A percentile compares a stretch with the other conserved stretches of the same genome.
Evolutionary conservation across 2,888 invertebrate genomes (phyloP).

Genomic region (Phalera bucephala): DNA sequence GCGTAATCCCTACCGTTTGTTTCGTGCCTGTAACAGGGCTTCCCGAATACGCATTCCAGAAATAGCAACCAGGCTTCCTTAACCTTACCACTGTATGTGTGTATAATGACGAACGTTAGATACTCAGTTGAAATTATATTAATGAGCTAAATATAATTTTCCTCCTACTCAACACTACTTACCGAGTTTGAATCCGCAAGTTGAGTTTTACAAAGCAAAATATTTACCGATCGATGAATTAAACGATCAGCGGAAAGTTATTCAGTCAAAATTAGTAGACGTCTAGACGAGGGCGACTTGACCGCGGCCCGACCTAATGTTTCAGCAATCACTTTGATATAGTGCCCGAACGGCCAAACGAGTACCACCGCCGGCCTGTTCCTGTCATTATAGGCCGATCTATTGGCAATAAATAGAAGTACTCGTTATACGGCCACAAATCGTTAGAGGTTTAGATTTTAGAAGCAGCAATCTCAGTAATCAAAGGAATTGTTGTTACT

Average conservation of each 20-base stretch:
- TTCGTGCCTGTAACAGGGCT: slow-evolving; percentile 53
- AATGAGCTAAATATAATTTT: neutral
- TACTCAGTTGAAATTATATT: neutral
- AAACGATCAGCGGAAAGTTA: slow-evolving; percentile 30
- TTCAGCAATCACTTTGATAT: slow-evolving; percentile 63
- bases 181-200: neutral
- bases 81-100: slow-evolving; percentile 27
- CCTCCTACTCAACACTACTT: neutral
- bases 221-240: slow-evolving; percentile 14
- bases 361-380: slow-evolving; percentile 40
- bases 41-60: slow-evolving; percentile 56
- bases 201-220: slow-evolving; percentile 8
- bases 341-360: slow-evolving; percentile 49
- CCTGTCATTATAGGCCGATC: slow-evolving; percentile 29
- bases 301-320: slow-evolving; percentile 56
- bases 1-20: slow-evolving; percentile 67
- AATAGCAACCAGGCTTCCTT: slow-evolving; percentile 48
- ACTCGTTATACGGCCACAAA: slow-evolving; percentile 36
- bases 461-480: slow-evolving; percentile 32
- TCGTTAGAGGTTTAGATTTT: slow-evolving; percentile 42
- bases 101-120: slow-evolving; percentile 8
- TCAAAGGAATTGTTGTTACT: slow-evolving; percentile 20
- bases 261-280: slow-evolving; percentile 46
- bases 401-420: slow-evolving; percentile 49
- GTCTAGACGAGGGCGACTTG: slow-evolving; percentile 56